Conservation (phyloP, 1,140 invertebrate genomes). For the Phymastichus coffea region DNA sequence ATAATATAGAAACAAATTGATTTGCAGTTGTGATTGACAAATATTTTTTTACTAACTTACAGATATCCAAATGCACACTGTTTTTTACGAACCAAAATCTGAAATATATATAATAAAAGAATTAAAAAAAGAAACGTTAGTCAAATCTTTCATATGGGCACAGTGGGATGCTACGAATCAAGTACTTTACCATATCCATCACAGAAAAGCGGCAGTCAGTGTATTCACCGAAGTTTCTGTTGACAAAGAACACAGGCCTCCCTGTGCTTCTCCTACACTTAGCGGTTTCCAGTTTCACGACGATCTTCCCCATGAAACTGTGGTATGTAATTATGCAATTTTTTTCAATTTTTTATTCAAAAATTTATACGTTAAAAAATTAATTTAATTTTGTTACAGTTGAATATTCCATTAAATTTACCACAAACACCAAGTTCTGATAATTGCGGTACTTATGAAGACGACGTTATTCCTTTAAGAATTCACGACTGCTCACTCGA, state of each 20-base stretch:
- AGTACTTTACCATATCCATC: constrained; percentile 78
- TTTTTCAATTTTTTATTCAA: background rate
- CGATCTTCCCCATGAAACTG: constrained; percentile 79
- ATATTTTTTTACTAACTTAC: constrained; percentile 2
- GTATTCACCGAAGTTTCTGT: constrained; percentile 67
- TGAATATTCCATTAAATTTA: constrained; percentile 81
- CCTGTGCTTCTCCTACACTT: constrained; percentile 64
- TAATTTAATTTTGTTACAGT: constrained; percentile 51
- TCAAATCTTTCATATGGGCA: constrained; percentile 76
- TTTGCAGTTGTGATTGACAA: too few species aligned
- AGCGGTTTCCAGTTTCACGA: constrained; percentile 83
- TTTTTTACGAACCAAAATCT: constrained; percentile 33
- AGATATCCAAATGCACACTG: constrained; percentile 48
- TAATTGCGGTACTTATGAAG: constrained; percentile 71
- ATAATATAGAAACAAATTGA: background rate
- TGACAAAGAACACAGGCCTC: constrained; percentile 58
- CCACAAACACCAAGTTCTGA: constrained; percentile 66
- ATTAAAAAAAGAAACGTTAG: constrained; percentile 64
- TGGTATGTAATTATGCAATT: constrained; percentile 60
- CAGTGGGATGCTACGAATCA: constrained; percentile 78
- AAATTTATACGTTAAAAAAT: background rate
- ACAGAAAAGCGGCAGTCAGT: constrained; percentile 66
- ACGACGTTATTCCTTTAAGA: constrained; percentile 73
- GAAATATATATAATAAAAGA: constrained; percentile 37
- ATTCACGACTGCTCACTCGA: constrained; percentile 80